These are phyloP conservation scores for Psammodynastes pulverulentus DNA, from an alignment of 2,113 vertebrate species.

Conservation along the genomic window DNA sequence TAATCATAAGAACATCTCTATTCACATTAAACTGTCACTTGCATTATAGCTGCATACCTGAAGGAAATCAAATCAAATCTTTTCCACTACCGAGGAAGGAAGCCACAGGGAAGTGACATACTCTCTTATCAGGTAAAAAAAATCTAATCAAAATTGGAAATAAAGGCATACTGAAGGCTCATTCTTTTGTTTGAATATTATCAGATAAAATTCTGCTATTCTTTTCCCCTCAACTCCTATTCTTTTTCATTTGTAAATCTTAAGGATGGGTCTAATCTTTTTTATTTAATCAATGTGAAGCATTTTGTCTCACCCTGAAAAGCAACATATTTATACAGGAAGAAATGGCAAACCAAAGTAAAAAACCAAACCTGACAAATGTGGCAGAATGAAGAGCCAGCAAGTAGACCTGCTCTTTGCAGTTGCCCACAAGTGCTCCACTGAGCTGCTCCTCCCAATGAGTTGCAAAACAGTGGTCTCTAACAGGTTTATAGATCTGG, in stretches of 20 bases:
- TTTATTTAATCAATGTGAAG: background rate
- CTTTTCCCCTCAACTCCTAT: background rate
- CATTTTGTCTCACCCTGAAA: background rate
- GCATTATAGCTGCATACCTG: background rate
- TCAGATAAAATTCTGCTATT: background rate
- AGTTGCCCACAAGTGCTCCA: background rate
- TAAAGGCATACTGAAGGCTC: background rate
- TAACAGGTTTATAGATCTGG: background rate
- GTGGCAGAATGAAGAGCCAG: background rate
- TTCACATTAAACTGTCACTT: background rate
- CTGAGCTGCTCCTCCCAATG: background rate
- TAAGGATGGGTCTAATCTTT: background rate
- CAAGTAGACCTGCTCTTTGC: background rate
- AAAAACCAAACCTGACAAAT: background rate
- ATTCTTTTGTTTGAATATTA: background rate
- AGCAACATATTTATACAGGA: background rate
- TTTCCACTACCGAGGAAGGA: background rate
- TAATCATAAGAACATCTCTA: background rate
- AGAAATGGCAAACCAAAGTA: background rate
- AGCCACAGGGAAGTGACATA: background rate
- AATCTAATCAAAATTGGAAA: background rate
- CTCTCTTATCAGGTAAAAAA: background rate
- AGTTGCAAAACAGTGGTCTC: background rate
- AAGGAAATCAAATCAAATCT: background rate
- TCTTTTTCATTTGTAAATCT: background rate